Conservation (phyloP, 2,113 vertebrate species). For the Sterrhoptilus dennistouni region DNA sequence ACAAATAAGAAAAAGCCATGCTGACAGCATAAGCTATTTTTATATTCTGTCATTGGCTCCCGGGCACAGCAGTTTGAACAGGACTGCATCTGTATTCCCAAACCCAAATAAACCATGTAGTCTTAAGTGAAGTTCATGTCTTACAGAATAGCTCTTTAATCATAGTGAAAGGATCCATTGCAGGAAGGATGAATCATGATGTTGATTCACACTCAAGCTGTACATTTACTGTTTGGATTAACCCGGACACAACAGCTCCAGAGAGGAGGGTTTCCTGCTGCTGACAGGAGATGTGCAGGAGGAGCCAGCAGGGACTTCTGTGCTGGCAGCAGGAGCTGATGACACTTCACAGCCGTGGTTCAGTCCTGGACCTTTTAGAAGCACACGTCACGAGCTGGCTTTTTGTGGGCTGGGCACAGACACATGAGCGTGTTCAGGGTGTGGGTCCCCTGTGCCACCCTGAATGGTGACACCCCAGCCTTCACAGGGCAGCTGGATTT, state of each 20-base stretch:
- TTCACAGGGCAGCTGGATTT: not conserved
- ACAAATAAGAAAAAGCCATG: slow-evolving; percentile 81
- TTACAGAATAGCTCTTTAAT: slow-evolving; percentile 42
- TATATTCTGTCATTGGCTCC: slow-evolving; percentile 65
- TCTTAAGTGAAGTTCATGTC: slow-evolving; percentile 55
- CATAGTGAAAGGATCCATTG: slow-evolving; percentile 18
- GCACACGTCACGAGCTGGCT: fast-evolving
- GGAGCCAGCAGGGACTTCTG: not conserved
- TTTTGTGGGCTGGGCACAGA: not conserved
- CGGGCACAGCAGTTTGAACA: slow-evolving; percentile 63
- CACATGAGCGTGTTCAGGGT: fast-evolving
- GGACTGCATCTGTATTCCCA: slow-evolving; percentile 74
- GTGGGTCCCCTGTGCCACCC: not conserved
- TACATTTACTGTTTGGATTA: not conserved
- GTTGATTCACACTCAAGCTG: slow-evolving; percentile 28
- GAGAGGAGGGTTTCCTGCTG: not conserved
- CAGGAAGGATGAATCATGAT: slow-evolving; percentile 12
- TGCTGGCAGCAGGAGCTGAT: not conserved
- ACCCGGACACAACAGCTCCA: not conserved
- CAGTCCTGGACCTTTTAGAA: not conserved
- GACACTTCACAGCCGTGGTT: fast-evolving
- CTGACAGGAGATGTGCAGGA: not conserved
- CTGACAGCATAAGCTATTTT: slow-evolving; percentile 84
- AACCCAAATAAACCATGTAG: slow-evolving; percentile 53
- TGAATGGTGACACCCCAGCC: fast-evolving